These are phyloP conservation scores for Pseudorasbora parva DNA, from an alignment of 2,113 vertebrate genomes.

Conservation along the genomic window DNA sequence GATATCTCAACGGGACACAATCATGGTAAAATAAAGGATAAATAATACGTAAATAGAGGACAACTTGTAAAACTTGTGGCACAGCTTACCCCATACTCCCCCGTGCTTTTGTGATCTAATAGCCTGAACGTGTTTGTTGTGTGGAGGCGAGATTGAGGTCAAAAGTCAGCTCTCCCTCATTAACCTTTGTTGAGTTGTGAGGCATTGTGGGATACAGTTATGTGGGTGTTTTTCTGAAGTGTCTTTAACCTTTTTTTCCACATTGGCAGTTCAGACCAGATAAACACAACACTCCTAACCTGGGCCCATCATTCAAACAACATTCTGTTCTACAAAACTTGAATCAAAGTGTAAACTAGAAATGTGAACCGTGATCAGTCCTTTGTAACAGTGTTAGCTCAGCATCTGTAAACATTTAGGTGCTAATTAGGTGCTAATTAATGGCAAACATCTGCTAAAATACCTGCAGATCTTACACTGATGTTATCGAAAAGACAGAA, in stretches of 20 bases:
- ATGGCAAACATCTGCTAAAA: constrained; percentile 20
- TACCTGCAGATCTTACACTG: not conserved
- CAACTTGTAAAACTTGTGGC: not conserved
- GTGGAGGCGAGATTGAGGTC: constrained; percentile 11
- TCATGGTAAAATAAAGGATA: too few relatives aligned
- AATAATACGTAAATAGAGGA: not conserved
- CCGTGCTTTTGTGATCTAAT: constrained; percentile 1
- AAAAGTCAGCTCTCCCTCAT: constrained; percentile 31
- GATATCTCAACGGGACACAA: too few relatives aligned
- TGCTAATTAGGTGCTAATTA: constrained; percentile 21
- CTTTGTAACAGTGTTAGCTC: constrained; percentile 5
- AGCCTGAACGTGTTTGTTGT: not conserved
- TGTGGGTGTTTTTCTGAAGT: constrained; percentile 10
- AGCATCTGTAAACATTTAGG: constrained; percentile 18
- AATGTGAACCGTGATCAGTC: not conserved
- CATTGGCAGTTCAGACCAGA: not conserved
- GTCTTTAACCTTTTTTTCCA: not conserved
- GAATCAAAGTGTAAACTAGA: constrained; percentile 1
- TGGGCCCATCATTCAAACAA: not conserved
- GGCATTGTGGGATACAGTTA: not conserved
- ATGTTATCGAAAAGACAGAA: not conserved
- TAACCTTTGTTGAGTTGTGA: not conserved
- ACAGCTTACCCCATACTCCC: constrained; percentile 8
- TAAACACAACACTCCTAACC: not conserved
- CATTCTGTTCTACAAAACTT: not conserved